Conservation (phyloP, 2,888 invertebrate species). For the Ophraella communa region DNA sequence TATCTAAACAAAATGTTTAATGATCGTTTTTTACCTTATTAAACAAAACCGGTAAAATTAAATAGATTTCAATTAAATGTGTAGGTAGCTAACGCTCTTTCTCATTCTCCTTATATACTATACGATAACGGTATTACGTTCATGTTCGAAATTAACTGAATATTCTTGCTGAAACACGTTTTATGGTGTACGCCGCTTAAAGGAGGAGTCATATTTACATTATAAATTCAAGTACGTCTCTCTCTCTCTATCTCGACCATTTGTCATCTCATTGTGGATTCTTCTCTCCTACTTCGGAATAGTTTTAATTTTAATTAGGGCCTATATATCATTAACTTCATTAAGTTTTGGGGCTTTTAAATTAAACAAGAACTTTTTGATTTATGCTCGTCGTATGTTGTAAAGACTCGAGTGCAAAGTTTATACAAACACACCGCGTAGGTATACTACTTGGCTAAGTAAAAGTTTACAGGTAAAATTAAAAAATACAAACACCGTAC, state of each 20-base stretch:
- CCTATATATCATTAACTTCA: conserved; percentile 36
- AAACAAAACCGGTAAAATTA: too few species aligned
- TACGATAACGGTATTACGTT: neutral
- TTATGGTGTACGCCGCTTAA: neutral
- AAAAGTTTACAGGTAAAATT: too few species aligned
- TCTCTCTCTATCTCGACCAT: too few species aligned
- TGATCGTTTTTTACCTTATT: too few species aligned
- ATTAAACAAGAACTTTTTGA: conserved; percentile 32
- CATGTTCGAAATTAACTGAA: neutral
- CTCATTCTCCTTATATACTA: too few species aligned
- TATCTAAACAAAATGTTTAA: too few species aligned
- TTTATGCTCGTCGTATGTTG: conserved; percentile 17
- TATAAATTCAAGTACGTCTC: conserved; percentile 26
- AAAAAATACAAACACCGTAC: neutral
- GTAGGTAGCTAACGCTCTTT: too few species aligned
- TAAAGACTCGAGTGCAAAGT: neutral
- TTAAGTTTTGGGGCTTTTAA: conserved; percentile 34
- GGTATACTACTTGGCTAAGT: too few species aligned
- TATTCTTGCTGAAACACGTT: conserved; percentile 1
- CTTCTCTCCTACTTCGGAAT: conserved; percentile 22
- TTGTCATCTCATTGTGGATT: conserved; percentile 28
- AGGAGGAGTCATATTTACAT: conserved; percentile 15
- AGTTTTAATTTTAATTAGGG: conserved; percentile 39
- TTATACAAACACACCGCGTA: neutral
- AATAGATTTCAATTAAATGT: neutral